Percentiles rank a stretch among this genome's conserved stretches.
Evolutionary conservation across 1,140 invertebrate species (phyloP).

Genomic region (Drosophila ironensis): DNA sequence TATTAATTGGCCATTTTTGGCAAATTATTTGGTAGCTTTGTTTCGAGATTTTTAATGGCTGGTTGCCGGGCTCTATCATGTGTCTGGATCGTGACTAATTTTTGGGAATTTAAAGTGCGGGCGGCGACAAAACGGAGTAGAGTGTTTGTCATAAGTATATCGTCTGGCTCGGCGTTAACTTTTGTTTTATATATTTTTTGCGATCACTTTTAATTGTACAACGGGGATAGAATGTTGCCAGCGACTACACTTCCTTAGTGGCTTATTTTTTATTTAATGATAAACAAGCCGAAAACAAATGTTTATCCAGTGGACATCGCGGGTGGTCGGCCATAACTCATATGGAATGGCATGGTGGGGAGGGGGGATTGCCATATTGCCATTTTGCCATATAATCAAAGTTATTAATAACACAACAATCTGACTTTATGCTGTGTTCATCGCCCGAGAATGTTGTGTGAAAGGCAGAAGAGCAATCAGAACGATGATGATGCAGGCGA

Average conservation of each 20-base stretch:
- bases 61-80: constrained; percentile 21
- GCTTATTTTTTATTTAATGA: constrained; percentile 22
- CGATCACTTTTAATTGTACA: no score
- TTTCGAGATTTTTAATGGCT: constrained; percentile 7
- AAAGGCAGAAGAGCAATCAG: constrained; percentile 51
- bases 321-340: constrained; percentile 45
- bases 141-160: constrained; percentile 2
- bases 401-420: constrained; percentile 66
- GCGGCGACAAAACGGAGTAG: constrained; percentile 6
- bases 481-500: constrained; percentile 54
- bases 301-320: constrained; percentile 45
- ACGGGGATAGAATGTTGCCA: constrained; percentile 2
- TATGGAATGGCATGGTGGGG: background rate
- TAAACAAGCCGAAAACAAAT: constrained; percentile 47
- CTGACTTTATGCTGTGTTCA: constrained; percentile 48
- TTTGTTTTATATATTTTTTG: no score
- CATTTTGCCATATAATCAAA: constrained; percentile 48
- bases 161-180: no score
- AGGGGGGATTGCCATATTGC: background rate
- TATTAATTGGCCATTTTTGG: constrained; percentile 62
- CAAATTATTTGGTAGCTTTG: constrained; percentile 30
- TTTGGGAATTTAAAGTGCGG: constrained; percentile 68
- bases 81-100: constrained; percentile 65
- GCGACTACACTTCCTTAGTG: constrained; percentile 34
- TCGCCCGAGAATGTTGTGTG: constrained; percentile 59